These are phyloP conservation scores for Acanthurus lineatus DNA, from an alignment of 2,797 vertebrate species.

Conservation along the genomic window DNA sequence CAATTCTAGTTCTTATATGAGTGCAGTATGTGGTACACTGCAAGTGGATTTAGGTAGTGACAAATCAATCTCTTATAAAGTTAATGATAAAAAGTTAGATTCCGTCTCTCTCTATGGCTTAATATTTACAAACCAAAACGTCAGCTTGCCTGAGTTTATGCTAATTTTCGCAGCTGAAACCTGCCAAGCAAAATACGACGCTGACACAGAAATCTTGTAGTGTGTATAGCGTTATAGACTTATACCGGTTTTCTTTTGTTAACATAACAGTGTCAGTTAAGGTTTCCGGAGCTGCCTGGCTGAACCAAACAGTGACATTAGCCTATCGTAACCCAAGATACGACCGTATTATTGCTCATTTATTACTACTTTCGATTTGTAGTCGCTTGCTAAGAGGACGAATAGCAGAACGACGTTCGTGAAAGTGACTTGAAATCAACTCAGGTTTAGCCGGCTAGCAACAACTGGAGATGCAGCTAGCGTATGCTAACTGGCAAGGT, in stretches of 20 bases:
- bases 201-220: slow-evolving; percentile 8
- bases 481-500: slow-evolving; percentile 77
- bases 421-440: slow-evolving; percentile 58
- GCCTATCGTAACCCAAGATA: slow-evolving; percentile 29
- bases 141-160: background rate
- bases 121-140: background rate
- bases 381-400: background rate
- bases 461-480: slow-evolving; percentile 76
- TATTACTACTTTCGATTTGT: background rate
- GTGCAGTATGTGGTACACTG: too few species aligned
- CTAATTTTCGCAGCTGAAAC: background rate
- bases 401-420: slow-evolving; percentile 11
- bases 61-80: background rate
- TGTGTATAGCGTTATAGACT: background rate
- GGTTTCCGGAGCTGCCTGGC: slow-evolving; percentile 53
- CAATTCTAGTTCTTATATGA: too few species aligned
- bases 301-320: slow-evolving; percentile 42
- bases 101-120: background rate
- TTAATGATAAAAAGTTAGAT: slow-evolving; percentile 39
- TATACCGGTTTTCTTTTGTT: slow-evolving; percentile 61
- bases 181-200: background rate
- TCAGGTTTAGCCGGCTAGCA: slow-evolving; percentile 77
- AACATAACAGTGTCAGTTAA: slow-evolving; percentile 47
- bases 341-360: slow-evolving; percentile 35
- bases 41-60: too few species aligned